Evolutionary conservation across 2,797 vertebrate genomes (phyloP), one percentile per base, ranked within the genome.

Genomic region (Rhyacichthys aspro): DNA sequence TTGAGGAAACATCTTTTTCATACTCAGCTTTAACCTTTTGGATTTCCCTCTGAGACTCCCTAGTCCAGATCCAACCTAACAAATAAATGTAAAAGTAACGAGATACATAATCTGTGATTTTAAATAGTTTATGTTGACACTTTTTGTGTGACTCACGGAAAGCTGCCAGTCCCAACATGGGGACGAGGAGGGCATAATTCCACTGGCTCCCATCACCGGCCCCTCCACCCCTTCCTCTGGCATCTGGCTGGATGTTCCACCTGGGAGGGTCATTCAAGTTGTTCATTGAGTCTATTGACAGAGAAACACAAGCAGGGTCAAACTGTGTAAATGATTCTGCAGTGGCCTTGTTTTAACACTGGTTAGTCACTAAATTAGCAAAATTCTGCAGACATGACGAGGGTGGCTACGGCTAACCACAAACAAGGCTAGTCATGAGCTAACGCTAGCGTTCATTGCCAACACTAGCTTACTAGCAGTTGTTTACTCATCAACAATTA

Each of bases 31-130:
- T 95, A 57, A 92, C 92, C 59, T 83, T 90, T 54, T 92, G 90
- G 81, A 98, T 95, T 83, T 99, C 95, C 80, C 90, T 94, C 60
- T 96, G 92, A 43, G 95, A 96, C 73, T 99, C 96, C 67, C 92
- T 94, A 57, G 94, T 95, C 98, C 98, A 99, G 83, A 99, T 98
- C 96, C 96, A 99, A 58, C 97, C 98, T 99, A 72, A 52, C 12
- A 15, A 11, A 12, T 12, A 28, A 16, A 58, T 9, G 58, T 10
- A 17, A 10, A n/a, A 46, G 2, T 6, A 33, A 43, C 7, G 11
- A 62, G 18, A 61, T 15, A 15, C 8, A 53, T 4, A 43, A n/a
- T 52, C 4, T n/a, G 45, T 12, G 9, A 9, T 46, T 9, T 33
- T 1, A 46, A 28, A 14, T 28, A 47, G 32, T 8, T 28, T 2